These are phyloP conservation scores for Caracal caracal DNA, from an alignment of 2,113 vertebrate genomes.

Conservation along the genomic window DNA sequence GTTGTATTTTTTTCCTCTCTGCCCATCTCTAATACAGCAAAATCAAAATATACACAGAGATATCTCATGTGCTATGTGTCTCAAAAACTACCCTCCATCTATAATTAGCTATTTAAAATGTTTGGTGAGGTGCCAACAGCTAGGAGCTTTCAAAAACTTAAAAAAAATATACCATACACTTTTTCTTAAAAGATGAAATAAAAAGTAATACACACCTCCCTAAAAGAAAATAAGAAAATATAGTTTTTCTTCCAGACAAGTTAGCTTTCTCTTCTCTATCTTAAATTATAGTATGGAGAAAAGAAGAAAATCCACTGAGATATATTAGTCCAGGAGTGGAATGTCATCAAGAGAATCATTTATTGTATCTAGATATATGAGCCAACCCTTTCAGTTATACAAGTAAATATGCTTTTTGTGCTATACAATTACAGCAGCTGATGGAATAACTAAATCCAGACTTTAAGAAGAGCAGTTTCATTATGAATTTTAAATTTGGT, in stretches of 20 bases:
- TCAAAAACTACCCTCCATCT: not conserved
- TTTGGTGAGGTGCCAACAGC: constrained; percentile 29
- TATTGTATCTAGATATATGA: constrained; percentile 68
- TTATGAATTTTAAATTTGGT: constrained; percentile 70
- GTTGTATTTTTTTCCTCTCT: not conserved
- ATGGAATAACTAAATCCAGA: constrained; percentile 72
- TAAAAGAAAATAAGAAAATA: not conserved
- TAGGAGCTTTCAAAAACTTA: constrained; percentile 48
- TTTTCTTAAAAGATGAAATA: constrained; percentile 63
- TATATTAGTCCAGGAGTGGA: constrained; percentile 61
- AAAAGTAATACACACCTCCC: constrained; percentile 45
- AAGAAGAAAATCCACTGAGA: constrained; percentile 48
- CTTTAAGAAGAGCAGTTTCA: constrained; percentile 54
- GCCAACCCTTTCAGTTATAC: constrained; percentile 60
- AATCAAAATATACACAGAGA: constrained; percentile 54
- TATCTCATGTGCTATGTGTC: not conserved
- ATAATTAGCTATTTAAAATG: constrained; percentile 63
- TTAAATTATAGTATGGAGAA: constrained; percentile 66
- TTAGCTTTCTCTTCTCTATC: constrained; percentile 50
- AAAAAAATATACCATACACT: not conserved
- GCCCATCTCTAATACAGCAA: constrained; percentile 14
- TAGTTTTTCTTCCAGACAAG: constrained; percentile 63
- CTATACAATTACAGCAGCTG: constrained; percentile 54
- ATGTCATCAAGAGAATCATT: constrained; percentile 59
- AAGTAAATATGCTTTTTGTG: constrained; percentile 69